Percentiles rank a stretch among this genome's conserved stretches.
Evolutionary conservation across 2,113 vertebrate genomes (phyloP).

Genomic region (Sebastes schlegelii): DNA sequence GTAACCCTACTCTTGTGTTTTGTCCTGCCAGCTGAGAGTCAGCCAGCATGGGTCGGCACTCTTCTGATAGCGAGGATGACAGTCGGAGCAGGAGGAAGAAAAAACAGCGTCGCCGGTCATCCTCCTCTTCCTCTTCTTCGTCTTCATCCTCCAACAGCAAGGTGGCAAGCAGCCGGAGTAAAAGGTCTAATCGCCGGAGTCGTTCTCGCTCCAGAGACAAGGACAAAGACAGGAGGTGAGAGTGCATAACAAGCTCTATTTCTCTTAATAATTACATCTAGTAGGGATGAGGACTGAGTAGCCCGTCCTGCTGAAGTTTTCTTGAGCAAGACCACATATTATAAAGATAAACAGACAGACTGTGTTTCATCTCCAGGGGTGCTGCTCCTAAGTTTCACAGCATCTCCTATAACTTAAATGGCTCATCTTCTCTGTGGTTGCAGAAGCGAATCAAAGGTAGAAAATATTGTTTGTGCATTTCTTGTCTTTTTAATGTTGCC

Average conservation of each 20-base stretch:
- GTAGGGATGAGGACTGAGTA: background rate
- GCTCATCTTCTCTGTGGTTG: background rate
- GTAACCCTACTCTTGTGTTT: conserved; percentile 3
- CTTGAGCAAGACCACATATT: too few relatives aligned
- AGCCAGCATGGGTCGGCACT: conserved; percentile 90
- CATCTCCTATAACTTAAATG: background rate
- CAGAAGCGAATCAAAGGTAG: background rate
- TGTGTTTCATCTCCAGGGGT: background rate
- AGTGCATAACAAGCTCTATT: too few relatives aligned
- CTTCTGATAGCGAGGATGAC: conserved; percentile 94
- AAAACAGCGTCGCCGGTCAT: conserved; percentile 90
- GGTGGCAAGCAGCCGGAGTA: conserved; percentile 86
- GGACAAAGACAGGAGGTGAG: conserved; percentile 80
- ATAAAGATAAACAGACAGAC: too few relatives aligned
- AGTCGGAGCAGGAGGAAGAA: conserved; percentile 88
- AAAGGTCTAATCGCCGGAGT: conserved; percentile 87
- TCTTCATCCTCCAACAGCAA: conserved; percentile 92
- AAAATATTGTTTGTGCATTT: background rate
- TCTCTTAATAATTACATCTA: background rate
- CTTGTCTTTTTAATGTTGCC: background rate
- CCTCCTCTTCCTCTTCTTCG: conserved; percentile 91
- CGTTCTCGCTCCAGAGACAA: conserved; percentile 89
- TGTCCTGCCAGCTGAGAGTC: conserved; percentile 23
- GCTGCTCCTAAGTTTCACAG: background rate
- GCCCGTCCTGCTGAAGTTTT: background rate